Percentiles rank a stretch among this genome's conserved stretches.
phyloP scores from a whole-genome alignment of 2,888 invertebrate genomes.

The Drosophila anceps region DNA sequence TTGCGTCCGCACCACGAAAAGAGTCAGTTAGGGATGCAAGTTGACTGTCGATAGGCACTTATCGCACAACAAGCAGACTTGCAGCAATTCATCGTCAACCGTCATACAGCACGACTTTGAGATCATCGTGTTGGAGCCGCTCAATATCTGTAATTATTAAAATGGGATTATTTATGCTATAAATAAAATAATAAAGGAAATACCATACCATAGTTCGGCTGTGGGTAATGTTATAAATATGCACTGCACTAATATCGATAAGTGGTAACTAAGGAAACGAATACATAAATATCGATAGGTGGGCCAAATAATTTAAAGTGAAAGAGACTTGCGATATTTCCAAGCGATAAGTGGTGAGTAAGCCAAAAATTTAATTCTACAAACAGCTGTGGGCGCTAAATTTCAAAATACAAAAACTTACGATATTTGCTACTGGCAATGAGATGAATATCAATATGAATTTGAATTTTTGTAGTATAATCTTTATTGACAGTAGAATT shows the following conservation, averaged over 20 bases:
- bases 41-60: constrained; percentile 14
- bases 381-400: background rate
- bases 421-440: background rate
- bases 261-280: background rate
- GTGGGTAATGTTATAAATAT: background rate
- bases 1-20: constrained; percentile 65
- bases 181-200: background rate
- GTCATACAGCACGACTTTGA: background rate
- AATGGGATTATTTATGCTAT: background rate
- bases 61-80: constrained; percentile 18
- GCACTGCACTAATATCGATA: background rate
- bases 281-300: background rate
- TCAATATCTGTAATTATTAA: background rate
- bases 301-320: background rate
- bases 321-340: background rate
- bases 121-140: background rate
- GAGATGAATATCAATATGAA: background rate
- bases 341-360: background rate
- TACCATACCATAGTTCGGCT: background rate
- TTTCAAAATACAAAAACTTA: background rate
- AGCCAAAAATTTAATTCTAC: rapidly evolving
- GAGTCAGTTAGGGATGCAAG: constrained; percentile 48
- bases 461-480: constrained; percentile 24
- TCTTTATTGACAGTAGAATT: constrained; percentile 78
- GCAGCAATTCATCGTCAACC: constrained; percentile 3